Evolutionary conservation across 2,888 invertebrate genomes (phyloP).

Genomic region (Nomada fabriciana): DNA sequence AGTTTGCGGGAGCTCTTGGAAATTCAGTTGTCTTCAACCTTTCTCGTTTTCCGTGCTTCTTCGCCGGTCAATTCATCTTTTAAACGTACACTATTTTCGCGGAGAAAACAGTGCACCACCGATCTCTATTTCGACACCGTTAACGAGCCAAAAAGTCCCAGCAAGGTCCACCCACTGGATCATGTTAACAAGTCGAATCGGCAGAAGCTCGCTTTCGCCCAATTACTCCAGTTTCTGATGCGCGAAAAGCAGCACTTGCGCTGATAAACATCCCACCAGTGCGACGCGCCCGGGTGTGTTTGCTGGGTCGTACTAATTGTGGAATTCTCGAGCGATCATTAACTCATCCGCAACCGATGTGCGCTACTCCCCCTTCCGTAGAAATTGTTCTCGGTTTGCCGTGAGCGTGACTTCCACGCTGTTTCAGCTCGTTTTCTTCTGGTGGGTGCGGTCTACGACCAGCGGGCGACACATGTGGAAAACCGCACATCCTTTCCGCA

Average conservation of each 20-base stretch:
- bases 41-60: conserved; percentile 1
- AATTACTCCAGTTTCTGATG: conserved; percentile 30
- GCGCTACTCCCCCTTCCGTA: conserved; percentile 3
- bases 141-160: background rate
- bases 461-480: conserved; percentile 69
- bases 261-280: conserved; percentile 22
- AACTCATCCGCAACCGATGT: conserved; percentile 12
- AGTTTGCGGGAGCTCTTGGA: conserved; percentile 26
- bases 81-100: background rate
- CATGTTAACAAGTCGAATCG: background rate
- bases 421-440: conserved; percentile 1
- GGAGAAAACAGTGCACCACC: background rate
- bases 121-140: background rate
- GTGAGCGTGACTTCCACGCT: conserved; percentile 32
- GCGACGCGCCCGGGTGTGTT: conserved; percentile 13
- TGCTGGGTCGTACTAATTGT: conserved; percentile 12
- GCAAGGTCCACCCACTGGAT: background rate
- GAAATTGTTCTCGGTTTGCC: conserved; percentile 18
- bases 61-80: background rate
- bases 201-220: conserved; percentile 28
- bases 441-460: conserved; percentile 15
- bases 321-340: conserved; percentile 13
- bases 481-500: conserved; percentile 79
- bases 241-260: conserved; percentile 32
- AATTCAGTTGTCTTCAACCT: conserved; percentile 41